A percentile compares a stretch with the other conserved stretches of the same genome.
These are phyloP conservation scores for Drosophila auraria DNA, from an alignment of 1,140 invertebrate genomes.

Conservation along the genomic window DNA sequence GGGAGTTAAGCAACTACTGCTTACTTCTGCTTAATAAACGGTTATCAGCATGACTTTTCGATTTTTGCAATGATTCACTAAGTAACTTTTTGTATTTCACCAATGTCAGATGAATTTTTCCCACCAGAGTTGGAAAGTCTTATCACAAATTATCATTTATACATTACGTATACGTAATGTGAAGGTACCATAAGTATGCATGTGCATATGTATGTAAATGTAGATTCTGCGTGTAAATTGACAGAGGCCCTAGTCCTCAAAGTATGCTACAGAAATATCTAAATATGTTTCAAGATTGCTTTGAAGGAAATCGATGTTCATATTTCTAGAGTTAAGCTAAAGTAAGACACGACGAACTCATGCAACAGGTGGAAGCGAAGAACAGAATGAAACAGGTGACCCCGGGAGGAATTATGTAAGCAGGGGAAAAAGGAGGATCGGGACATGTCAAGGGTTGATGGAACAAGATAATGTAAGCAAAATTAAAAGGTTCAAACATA, in stretches of 20 bases:
- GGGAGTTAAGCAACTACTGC: no score
- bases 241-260: neutral
- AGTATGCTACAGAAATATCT: constrained; percentile 24
- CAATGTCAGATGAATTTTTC: neutral
- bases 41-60: constrained; percentile 6
- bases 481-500: neutral
- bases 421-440: neutral
- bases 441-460: constrained; percentile 7
- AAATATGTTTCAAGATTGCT: neutral
- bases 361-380: neutral
- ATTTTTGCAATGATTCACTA: constrained; percentile 1
- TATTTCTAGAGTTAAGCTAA: neutral
- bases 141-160: neutral
- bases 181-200: neutral
- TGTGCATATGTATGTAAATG: constrained; percentile 1
- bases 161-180: constrained; percentile 18
- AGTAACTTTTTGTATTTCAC: neutral
- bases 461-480: constrained; percentile 3
- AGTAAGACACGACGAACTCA: neutral
- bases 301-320: neutral
- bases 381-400: neutral
- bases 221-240: constrained; percentile 1
- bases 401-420: neutral
- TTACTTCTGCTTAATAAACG: neutral
- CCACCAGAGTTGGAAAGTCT: neutral